Base-by-base conservation (phyloP, 2,888 invertebrate species). In the Mythimna lalbum region DNA sequence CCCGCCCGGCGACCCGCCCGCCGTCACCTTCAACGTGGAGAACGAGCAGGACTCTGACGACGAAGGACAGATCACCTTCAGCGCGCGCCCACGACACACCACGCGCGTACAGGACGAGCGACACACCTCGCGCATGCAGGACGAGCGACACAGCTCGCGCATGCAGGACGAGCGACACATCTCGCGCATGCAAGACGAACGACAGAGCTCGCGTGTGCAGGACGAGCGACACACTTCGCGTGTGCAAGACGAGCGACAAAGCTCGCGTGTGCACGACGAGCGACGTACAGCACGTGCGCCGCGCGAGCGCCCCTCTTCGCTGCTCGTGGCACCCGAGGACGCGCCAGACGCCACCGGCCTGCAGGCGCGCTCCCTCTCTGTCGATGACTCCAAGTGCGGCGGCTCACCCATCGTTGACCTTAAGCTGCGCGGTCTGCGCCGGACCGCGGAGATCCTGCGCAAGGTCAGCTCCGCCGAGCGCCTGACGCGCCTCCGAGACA, bases 11-110 rank as follows among this genome's bases (percentile, higher is more conserved):
- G 90, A 90, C 79, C 89, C 92, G 81, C 94, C 95, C 88, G 91
- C 92, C 88, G 96, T 96, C 90, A 95, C 95, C 86, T 96, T 96
- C 91, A 93, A 90, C 91, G 95, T 96, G 61, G 95, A 95, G 90
- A 91, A 92, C 92, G 96, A 95, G 85, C 90, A 92, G 56, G 93
- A 93, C 83, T 91, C 93, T 33, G 92, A 92, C 88, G 91, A 91
- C 87, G 95, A 93, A 69, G 93, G 93, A 36, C 96, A 94, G 87
- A 94, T 96, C 91, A 93, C 95, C 72, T 95, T 95, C 92, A 92
- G 91, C 87, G 93, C 91, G 73, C 91, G 91, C 7, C 89, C 90
- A 36, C 86, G 87, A 17, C 83, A 81, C 78, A 75, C 75, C 69
- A 69, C 77, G 80, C 89, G 82, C 88, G 89, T 82, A 62, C 84